Base-by-base conservation (phyloP, 2,797 vertebrate species). In the Sebastes iracundus region DNA sequence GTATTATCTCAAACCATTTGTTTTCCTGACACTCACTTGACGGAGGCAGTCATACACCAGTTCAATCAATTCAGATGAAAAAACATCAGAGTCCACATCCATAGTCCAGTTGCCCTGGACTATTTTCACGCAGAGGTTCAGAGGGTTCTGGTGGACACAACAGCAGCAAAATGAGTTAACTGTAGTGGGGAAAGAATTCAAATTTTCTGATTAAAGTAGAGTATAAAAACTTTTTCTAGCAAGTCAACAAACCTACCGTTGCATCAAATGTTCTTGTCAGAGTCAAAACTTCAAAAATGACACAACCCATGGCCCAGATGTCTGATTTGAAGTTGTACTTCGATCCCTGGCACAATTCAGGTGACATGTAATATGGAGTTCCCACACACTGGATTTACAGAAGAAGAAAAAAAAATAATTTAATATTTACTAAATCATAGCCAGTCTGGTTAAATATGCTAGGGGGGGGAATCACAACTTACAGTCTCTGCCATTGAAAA, bases 251-350 rank as follows among this genome's bases (percentile, higher is more conserved):
- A 72, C 85, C 92, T 96, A 99, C 99, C 83, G 98, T 99, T 56
- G 98, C 98, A 94, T 99, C 98, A 93, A 99, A 99, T 10, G 99
- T 99, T 94, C 98, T 97, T 83, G 97, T 99, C 64, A 99, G 95
- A 4, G 98, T 98, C 80, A 99, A 96, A 56, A 99, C 93, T 92
- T 99, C 99, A 91, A 96, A 99, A 86, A 99, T 89, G 72, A 99
- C 99, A 86, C 99, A 99, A 55, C 98, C 99, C 93, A 99, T 96
- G 61, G 99, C 98, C 99, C 98, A 99, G 90, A 99, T 99, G 92
- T 99, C 98, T 2, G 98, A 99, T 91, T 99, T 99, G 89, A 98
- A 99, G 95, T 97, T 99, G 94, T 99, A 99, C 90, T 99, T 99
- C 33, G 97, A 92, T 77, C 98, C 99, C 88, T 99, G 98, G 88